Base-by-base conservation (phyloP, 2,113 vertebrate species). In the Hippopotamus amphibius region DNA sequence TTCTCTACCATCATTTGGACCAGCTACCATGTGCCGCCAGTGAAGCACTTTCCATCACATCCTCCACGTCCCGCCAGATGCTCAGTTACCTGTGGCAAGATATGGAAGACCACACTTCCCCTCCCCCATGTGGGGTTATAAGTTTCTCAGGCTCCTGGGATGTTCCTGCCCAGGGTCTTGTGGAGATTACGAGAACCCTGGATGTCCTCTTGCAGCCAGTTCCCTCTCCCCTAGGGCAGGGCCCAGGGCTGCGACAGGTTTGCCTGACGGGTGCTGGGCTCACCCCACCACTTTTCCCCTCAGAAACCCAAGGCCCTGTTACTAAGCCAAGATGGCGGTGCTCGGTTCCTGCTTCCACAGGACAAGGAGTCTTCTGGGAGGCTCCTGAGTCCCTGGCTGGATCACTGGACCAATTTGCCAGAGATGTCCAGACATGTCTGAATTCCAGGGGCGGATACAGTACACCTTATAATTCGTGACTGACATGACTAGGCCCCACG, bases 101-200 rank as follows among this genome's bases (percentile, higher is more conserved):
- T 26, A 6, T 1, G 28, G 8, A 83, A 9, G 24, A 76, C 43
- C n/a, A 57, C 1, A 1, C 6, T 10, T 19, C 63, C 50, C 6
- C 50, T 9, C 7, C 63, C 37, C 55, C 5, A 1, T 0, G 0
- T 2, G 69, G 14, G 1, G 41, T 43, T 1, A 68, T 22, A 7
- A 43, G 59, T 16, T n/a, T 43, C 24, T 65, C 55, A 48, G 30
- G 53, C 30, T 55, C 21, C 57, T 26, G 10, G 50, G 13, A 33
- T 0, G 3, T 0, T 4, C 26, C 3, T 16, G 5, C 19, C 57
- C 8, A 4, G 1, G 1, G 5, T 50, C n/a, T 14, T 43, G 17
- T 33, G 57, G 11, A 2, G 0, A 46, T 50, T 14, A 19, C 5
- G 14, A 3, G 63, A 50, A 33, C 66, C 41, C 85, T 66, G 21